phyloP scores from a whole-genome alignment of 2,113 vertebrate species.

The Melozone crissalis region DNA sequence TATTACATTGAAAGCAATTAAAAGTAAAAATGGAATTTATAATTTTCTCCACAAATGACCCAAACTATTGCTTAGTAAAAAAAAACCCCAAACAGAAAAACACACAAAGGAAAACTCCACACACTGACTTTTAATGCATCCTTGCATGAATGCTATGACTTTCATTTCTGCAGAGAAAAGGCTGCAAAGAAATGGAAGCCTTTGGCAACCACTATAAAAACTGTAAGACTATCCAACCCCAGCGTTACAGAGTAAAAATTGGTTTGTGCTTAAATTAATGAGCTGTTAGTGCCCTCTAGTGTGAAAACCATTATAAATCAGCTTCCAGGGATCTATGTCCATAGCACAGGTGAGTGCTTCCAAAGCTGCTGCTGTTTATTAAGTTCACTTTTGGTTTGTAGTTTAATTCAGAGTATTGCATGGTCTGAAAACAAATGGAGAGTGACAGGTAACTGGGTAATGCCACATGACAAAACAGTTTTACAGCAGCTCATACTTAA shows the following conservation, averaged over 20 bases:
- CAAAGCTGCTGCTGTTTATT: neutral
- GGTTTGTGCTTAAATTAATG: neutral
- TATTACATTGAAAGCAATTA: neutral
- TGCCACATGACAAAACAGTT: neutral
- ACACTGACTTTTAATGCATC: neutral
- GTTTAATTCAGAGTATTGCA: neutral
- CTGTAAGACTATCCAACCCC: neutral
- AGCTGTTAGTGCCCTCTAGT: conserved; percentile 71
- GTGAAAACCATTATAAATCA: conserved; percentile 21
- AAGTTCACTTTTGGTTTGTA: neutral
- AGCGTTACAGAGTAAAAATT: neutral
- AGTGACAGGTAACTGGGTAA: neutral
- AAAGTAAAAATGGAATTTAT: neutral
- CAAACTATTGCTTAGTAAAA: neutral
- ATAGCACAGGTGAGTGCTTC: neutral
- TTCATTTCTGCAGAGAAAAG: neutral
- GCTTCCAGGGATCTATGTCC: neutral
- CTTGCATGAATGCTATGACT: neutral
- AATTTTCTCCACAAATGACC: neutral
- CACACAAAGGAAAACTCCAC: neutral
- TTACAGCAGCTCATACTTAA: neutral
- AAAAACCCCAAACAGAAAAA: neutral
- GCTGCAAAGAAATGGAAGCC: neutral
- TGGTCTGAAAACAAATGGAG: neutral
- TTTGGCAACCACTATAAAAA: neutral